Evolutionary conservation across 92 coral and sea anemone species (phyloP), one percentile per base, ranked within the genome.

Genomic region (Actinostola sp.): DNA sequence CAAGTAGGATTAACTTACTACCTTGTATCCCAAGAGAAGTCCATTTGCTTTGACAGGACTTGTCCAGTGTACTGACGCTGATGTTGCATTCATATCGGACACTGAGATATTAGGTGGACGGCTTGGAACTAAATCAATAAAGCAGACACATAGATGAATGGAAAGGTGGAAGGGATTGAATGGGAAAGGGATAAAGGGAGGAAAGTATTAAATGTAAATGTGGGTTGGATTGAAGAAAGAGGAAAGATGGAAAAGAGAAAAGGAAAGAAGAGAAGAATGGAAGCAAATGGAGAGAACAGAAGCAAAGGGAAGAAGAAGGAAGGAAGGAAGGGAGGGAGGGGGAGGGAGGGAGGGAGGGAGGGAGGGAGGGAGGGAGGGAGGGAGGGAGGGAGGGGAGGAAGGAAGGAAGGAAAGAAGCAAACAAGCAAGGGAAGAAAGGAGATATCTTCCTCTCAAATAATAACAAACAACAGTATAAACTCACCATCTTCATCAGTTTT

Each of bases 11-110:
- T 5, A 36, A 4, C 4, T 4, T 36, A 4, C 11, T 56, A 83
- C 88, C 84, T 45, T 39, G 42, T 83, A 83, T 7, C 80, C 61
- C 0, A 70, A 5, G 21, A 83, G 73, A 44, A 69, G 24, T 8
- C 93, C 93, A 58, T 88, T 88, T 56, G 71, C 65, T 12, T 54
- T 38, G 12, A n/a, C 16, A 15, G 93, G 93, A 16, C 75, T 65
- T n/a, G 56, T 72, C 93, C 93, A 88, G 15, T 76, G 49, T 35
- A 88, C 52, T 43, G 30, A 44, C 41, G 84, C 75, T 49, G 87
- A 44, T 53, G 80, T 55, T 32, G 84, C 78, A 45, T 88, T 84
- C 17, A 79, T 27, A 44, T 61, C 54, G 55, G 27, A 41, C 15
- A 84, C 78, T 15, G 24, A 27, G 28, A 88, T 46, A 36, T 56